Evolutionary conservation across 23 tunicate species (phyloP).

Genomic region (Trididemnum nubilum): DNA sequence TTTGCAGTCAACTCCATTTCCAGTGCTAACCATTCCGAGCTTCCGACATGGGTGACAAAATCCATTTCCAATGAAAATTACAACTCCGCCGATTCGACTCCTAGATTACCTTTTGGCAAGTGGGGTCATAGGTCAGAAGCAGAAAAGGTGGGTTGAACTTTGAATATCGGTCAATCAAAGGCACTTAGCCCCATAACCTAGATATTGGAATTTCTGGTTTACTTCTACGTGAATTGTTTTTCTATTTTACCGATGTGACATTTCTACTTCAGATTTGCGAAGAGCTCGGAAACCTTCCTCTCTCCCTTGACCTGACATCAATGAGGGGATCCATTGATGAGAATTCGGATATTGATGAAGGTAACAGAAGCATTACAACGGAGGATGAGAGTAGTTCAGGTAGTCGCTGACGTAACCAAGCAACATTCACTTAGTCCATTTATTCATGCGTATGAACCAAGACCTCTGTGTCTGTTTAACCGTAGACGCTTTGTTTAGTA

Average conservation of each 20-base stretch:
- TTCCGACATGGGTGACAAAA: slow-evolving; percentile 34
- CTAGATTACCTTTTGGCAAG: slow-evolving; percentile 24
- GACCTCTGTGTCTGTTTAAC: no score
- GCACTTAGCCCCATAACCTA: no score
- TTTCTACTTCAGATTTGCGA: slow-evolving; percentile 8
- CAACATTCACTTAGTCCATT: no score
- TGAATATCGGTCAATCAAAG: no score
- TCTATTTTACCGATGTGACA: no score
- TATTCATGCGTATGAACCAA: no score
- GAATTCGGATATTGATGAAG: not conserved
- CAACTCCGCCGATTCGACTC: not conserved
- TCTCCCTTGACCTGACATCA: not conserved
- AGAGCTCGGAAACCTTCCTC: slow-evolving; percentile 29
- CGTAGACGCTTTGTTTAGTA: no score
- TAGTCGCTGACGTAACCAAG: no score
- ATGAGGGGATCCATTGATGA: slow-evolving; percentile 5
- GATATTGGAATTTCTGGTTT: no score
- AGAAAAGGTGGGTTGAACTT: slow-evolving; percentile 19
- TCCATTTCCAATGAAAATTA: not conserved
- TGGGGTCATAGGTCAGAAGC: slow-evolving; percentile 19
- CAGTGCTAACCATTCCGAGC: not conserved
- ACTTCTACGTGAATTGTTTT: no score
- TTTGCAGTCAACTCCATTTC: not conserved
- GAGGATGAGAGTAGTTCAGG: not conserved
- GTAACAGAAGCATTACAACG: not conserved